These are phyloP conservation scores for Asarcornis scutulata DNA, from an alignment of 2,113 vertebrate species.

Conservation along the genomic window DNA sequence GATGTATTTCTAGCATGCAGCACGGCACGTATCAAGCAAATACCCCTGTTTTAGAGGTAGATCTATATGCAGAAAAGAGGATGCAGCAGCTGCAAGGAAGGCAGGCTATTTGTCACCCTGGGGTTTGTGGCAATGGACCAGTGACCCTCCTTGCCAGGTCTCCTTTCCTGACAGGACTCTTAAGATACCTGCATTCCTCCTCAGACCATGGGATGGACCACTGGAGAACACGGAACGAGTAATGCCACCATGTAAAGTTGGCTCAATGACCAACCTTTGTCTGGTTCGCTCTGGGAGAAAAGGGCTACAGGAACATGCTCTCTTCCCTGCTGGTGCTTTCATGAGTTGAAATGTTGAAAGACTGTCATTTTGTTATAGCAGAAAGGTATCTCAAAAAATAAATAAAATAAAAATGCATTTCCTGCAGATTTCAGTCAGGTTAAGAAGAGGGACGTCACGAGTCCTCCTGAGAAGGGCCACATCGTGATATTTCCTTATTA, in stretches of 20 bases:
- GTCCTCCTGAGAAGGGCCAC: background rate
- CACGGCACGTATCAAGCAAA: background rate
- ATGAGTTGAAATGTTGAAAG: too few relatives aligned
- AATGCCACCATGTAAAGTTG: background rate
- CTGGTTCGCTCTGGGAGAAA: background rate
- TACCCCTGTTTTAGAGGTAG: background rate
- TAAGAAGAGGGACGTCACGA: background rate
- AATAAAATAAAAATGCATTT: background rate
- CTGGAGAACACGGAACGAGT: background rate
- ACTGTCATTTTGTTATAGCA: background rate
- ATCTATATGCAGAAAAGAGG: background rate
- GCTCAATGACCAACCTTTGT: background rate
- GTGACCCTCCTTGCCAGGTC: background rate
- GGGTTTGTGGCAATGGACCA: background rate
- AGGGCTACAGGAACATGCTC: background rate
- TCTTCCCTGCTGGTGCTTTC: background rate
- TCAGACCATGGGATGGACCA: too few relatives aligned
- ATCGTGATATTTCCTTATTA: background rate
- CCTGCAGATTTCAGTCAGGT: background rate
- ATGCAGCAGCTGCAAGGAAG: background rate
- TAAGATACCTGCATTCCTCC: background rate
- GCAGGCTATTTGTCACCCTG: background rate
- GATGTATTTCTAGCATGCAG: background rate
- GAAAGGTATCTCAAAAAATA: background rate
- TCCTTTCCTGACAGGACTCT: background rate